Evolutionary conservation across 2,113 vertebrate species (phyloP).

Genomic region (Protobothrops mucrosquamatus): DNA sequence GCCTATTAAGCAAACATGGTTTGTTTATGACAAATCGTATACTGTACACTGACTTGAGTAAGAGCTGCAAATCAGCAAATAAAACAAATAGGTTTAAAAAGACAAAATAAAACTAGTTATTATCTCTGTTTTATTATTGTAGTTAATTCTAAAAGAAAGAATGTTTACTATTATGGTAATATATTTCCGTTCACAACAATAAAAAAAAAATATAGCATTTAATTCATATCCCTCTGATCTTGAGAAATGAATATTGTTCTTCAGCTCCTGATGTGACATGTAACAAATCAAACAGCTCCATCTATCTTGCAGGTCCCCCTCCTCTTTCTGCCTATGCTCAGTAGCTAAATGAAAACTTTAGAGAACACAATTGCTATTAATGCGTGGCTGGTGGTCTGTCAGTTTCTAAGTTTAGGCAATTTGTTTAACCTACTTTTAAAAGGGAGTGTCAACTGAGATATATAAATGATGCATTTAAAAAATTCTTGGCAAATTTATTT

Average conservation of each 20-base stretch:
- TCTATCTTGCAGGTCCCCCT: slow-evolving; percentile 4
- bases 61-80: slow-evolving; percentile 2
- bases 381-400: neutral
- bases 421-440: slow-evolving; percentile 28
- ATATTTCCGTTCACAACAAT: neutral
- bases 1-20: neutral
- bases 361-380: neutral
- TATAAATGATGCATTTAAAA: slow-evolving; percentile 23
- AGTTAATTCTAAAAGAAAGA: slow-evolving; percentile 21
- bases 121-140: neutral
- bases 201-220: neutral
- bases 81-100: neutral
- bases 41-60: neutral
- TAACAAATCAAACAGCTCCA: slow-evolving; percentile 27
- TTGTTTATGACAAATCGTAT: neutral
- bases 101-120: neutral
- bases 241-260: neutral
- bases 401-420: slow-evolving; percentile 8
- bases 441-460: neutral
- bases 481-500: neutral
- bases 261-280: slow-evolving; percentile 15
- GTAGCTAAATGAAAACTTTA: slow-evolving; percentile 15
- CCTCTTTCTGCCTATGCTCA: neutral
- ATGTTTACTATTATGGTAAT: neutral
- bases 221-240: neutral